phyloP scores from a whole-genome alignment of 2,797 vertebrate species.

The Cossypha caffra region DNA sequence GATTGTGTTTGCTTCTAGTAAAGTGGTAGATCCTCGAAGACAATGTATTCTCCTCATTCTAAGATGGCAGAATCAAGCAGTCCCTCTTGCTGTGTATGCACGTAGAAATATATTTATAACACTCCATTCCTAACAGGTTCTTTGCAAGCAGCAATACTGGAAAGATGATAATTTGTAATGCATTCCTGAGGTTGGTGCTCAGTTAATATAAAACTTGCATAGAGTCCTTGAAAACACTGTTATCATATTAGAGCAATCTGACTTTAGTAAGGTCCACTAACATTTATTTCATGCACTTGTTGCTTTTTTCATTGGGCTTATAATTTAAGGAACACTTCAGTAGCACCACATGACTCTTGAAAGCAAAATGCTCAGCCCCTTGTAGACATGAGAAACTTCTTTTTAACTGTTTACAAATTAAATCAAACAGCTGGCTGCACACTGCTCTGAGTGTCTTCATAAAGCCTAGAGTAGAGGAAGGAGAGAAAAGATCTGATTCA shows the following conservation, averaged over 20 bases:
- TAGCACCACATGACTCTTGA: not conserved
- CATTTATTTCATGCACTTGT: not conserved
- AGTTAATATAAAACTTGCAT: not conserved
- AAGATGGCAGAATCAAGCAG: not conserved
- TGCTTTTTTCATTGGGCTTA: not conserved
- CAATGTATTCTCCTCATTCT: not conserved
- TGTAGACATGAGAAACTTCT: not conserved
- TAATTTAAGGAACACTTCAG: constrained; percentile 9
- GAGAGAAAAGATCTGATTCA: not conserved
- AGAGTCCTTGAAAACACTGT: not conserved
- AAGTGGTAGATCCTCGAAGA: not conserved
- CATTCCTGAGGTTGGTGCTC: not conserved
- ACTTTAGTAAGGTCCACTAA: not conserved
- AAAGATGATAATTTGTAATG: not conserved
- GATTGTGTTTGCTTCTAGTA: not conserved
- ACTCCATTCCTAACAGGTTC: not conserved
- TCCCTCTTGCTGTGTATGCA: not conserved
- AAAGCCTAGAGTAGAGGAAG: not conserved
- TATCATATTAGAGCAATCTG: not conserved
- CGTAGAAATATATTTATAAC: not conserved
- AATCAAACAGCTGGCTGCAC: not conserved
- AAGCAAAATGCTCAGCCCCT: not conserved
- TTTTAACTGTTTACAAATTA: constrained; percentile 12
- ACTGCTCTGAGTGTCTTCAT: not conserved
- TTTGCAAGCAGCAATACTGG: not conserved